phyloP scores from a whole-genome alignment of 2,888 invertebrate species.

The Acanthosepion pharaonis region DNA sequence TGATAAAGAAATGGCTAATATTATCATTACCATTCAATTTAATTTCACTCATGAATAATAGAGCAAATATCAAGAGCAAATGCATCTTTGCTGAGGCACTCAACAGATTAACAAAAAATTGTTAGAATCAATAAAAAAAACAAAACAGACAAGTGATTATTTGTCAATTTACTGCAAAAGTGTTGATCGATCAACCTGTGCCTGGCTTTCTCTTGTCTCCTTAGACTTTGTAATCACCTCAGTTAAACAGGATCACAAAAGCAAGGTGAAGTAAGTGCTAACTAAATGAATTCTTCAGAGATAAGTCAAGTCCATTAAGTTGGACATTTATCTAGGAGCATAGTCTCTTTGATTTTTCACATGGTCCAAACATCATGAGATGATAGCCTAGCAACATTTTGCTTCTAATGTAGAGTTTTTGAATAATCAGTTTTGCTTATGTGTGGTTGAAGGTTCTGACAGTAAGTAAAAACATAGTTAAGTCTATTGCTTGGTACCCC shows the following conservation, averaged over 20 bases:
- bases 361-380: background rate
- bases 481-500: background rate
- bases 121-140: too few species aligned
- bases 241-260: background rate
- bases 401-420: background rate
- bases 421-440: background rate
- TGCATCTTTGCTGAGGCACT: too few species aligned
- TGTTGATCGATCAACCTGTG: background rate
- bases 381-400: background rate
- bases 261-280: conserved; percentile 5
- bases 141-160: too few species aligned
- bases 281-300: background rate
- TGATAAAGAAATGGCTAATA: too few species aligned
- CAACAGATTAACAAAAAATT: too few species aligned
- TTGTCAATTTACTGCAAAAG: background rate
- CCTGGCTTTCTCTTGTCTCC: background rate
- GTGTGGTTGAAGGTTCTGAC: background rate
- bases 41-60: too few species aligned
- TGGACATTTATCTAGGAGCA: background rate
- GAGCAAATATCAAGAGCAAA: too few species aligned
- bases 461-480: background rate
- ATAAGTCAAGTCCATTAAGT: background rate
- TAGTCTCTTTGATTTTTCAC: background rate
- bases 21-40: too few species aligned
- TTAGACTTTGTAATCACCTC: background rate